phyloP scores from a whole-genome alignment of 2,888 invertebrate species.

The Lasius fuliginosus region DNA sequence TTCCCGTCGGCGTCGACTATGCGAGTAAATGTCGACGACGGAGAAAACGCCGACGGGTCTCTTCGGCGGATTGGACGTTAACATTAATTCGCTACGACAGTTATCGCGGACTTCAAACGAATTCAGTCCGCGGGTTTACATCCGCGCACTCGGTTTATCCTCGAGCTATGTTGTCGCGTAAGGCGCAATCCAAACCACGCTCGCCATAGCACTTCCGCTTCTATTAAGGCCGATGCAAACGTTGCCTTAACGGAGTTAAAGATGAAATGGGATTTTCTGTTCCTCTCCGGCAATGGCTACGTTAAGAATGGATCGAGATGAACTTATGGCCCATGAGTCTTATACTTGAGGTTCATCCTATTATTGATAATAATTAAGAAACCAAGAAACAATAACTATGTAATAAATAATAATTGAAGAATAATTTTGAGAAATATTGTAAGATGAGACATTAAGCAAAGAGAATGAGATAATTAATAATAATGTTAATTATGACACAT shows the following conservation, averaged over 20 bases:
- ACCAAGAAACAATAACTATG: background rate
- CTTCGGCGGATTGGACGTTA: conserved; percentile 47
- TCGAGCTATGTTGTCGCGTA: conserved; percentile 33
- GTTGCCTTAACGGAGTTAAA: conserved; percentile 60
- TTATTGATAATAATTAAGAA: background rate
- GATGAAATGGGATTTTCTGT: conserved; percentile 72
- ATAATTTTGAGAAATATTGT: background rate
- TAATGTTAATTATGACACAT: background rate
- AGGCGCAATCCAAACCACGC: conserved; percentile 49
- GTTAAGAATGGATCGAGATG: conserved; percentile 32
- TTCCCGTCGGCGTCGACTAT: conserved; percentile 17
- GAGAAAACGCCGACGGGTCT: conserved; percentile 8
- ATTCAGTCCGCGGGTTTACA: conserved; percentile 28
- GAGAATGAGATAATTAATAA: background rate
- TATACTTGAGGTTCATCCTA: background rate
- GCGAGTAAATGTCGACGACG: conserved; percentile 10
- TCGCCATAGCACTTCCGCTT: conserved; percentile 49
- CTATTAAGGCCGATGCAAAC: conserved; percentile 72
- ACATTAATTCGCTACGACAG: conserved; percentile 55
- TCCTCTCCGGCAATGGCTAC: conserved; percentile 46
- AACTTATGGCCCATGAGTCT: background rate
- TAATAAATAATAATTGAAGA: background rate
- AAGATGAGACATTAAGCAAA: background rate
- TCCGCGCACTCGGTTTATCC: conserved; percentile 21
- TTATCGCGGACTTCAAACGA: conserved; percentile 56